Base-by-base conservation (phyloP, 2,113 vertebrate genomes). In the Turnix velox region DNA sequence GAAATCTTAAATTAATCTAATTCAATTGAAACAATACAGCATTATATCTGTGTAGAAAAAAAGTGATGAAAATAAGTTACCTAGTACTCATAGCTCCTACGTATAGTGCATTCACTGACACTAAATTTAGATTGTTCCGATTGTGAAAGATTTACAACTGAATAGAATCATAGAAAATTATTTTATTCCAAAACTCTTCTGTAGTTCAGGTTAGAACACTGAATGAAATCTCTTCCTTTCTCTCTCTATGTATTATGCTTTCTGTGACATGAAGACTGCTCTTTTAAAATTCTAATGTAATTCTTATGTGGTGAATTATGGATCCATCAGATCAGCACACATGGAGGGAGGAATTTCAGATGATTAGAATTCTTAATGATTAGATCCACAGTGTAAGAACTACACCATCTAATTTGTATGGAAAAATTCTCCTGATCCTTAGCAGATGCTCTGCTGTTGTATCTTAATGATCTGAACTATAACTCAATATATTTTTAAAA, bases 281-380 rank as follows among this genome's bases (percentile, higher is more conserved):
- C 74, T 88, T 86, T 92, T 72, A 72, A 93, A 83, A 79, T 90
- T 90, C 86, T 90, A 93, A 90, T 93, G 35, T 74, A 75, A 93
- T 65, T 90, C 73, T 90, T 77, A 78, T 42, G 23, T 71, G 12
- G 57, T 93, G 92, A 96, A 92, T 94, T 86, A 88, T 92, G 92
- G 49, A 85, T 75, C 76, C 79, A 91, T 84, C 61, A 87, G 78
- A 91, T 76, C 81, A 94, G 72, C 39, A 91, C 40, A 69, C 89
- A 87, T 61, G 76, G 66, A 95, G 63, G 61, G 71, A 89, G 27
- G 58, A 95, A 94, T 93, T 92, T 91, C 79, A 51, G 39, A 84
- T 92, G 37, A 96, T 96, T 94, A 94, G 78, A 92, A 93, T 88
- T 92, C 85, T 87, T 95, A 94, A 93, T 93, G 72, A 91, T 93